These are phyloP conservation scores for Dissostichus mawsoni DNA, from an alignment of 2,113 vertebrate genomes.

Conservation along the genomic window DNA sequence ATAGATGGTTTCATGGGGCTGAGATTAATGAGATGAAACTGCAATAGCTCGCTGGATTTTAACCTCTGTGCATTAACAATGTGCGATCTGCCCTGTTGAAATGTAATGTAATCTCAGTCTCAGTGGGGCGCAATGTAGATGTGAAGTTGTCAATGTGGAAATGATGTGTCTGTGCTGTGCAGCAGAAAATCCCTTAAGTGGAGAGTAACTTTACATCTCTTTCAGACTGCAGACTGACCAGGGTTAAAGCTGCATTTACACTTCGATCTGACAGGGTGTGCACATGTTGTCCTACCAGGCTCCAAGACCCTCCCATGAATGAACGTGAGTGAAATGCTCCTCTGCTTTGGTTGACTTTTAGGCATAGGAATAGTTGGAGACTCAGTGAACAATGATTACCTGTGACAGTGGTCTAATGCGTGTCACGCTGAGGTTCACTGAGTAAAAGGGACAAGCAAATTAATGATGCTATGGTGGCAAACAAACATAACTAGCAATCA, in stretches of 20 bases:
- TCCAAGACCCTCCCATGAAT: not conserved
- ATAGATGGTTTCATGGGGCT: not conserved
- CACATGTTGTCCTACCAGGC: not conserved
- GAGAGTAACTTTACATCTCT: not conserved
- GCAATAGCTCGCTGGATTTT: constrained; percentile 8
- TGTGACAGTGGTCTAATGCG: too few species aligned
- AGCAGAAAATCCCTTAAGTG: not conserved
- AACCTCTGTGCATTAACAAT: constrained; percentile 18
- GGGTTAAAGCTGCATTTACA: constrained; percentile 12
- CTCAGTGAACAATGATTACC: too few species aligned
- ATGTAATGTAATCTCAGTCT: constrained; percentile 27
- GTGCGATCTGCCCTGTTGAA: constrained; percentile 12
- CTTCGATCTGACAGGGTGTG: not conserved
- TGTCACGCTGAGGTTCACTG: too few species aligned
- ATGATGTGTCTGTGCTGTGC: not conserved
- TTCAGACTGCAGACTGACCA: constrained; percentile 1
- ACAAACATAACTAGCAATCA: too few species aligned
- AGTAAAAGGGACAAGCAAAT: too few species aligned
- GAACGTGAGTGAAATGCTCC: not conserved
- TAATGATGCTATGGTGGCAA: not conserved
- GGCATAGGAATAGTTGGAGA: too few species aligned
- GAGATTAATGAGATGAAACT: constrained; percentile 40
- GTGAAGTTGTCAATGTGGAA: not conserved
- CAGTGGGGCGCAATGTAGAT: not conserved
- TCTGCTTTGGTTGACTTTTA: constrained; percentile 3